Evolutionary conservation across 2,797 vertebrate genomes (phyloP), one percentile per base, ranked within the genome.

Genomic region (Vireo griseus): DNA sequence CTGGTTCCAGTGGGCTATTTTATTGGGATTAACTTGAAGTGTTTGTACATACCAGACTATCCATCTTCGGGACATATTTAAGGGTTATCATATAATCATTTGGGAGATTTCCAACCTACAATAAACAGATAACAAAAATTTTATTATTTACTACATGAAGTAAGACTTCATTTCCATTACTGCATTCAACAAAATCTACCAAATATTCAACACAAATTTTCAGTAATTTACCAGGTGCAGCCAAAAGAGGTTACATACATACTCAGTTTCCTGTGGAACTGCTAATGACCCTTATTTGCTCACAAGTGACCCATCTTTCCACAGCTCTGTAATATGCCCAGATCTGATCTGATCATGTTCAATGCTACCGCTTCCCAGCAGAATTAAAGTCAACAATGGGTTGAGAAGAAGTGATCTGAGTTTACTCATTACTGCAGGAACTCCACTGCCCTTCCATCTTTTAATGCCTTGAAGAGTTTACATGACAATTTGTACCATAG

Each of bases 91-190:
- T 92, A 97, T 98, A 98, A 97, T 98, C 98, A 97, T 97, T 98
- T 81, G 98, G 98, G 91, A 98, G 98, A 98, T 98, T 98, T 97
- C 97, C 98, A 54, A 98, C 98, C 98, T 98, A 94, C n/a, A 91
- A 95, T 28, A 89, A 81, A 96, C 50, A 59, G 22, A 88, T 10
- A 86, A 85, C 71, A 80, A 93, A 94, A 80, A 81, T 15, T 10
- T 90, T 88, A 86, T 51, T 75, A 67, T 22, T 85, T 35, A 58
- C 26, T 51, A 91, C 22, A 75, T 6, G 50, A 91, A 85, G 42
- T 31, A 94, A 74, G 37, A 69, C 5, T 76, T 62, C 29, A 58
- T 80, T 83, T 92, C 31, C 20, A 42, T 66, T 55, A 81, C 40
- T 35, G 3, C 14, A 58, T 68, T 81, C 52, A 91, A 51, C 33